Conservation (phyloP, 2,797 vertebrate genomes). For the Chloroceryle inda region DNA sequence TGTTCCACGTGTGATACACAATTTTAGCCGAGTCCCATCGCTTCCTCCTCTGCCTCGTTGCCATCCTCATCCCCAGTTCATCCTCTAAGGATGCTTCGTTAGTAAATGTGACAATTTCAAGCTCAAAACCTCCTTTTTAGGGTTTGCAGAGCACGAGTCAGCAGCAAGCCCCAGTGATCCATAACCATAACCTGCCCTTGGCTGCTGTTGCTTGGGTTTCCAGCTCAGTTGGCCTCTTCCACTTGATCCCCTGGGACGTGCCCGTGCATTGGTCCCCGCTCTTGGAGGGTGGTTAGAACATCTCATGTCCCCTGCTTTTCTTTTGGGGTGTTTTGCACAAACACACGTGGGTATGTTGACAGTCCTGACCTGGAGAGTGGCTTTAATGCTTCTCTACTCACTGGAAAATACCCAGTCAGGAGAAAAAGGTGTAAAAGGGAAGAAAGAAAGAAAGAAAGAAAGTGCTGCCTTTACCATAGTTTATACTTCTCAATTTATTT, state of each 20-base stretch:
- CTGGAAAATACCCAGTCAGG: neutral
- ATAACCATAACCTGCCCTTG: neutral
- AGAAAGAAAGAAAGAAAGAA: neutral
- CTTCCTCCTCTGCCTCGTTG: neutral
- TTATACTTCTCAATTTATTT: neutral
- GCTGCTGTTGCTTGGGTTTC: neutral
- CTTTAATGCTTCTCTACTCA: neutral
- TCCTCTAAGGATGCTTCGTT: neutral
- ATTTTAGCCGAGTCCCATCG: neutral
- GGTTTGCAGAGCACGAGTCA: neutral
- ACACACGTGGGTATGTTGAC: rapidly evolving
- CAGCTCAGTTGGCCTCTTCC: neutral
- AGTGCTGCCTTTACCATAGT: neutral
- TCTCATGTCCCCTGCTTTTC: neutral
- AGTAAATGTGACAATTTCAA: neutral
- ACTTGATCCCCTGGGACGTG: rapidly evolving
- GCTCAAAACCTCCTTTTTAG: neutral
- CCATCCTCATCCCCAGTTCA: neutral
- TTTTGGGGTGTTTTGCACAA: neutral
- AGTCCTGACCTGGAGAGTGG: neutral
- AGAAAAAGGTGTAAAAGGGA: neutral
- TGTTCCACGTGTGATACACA: rapidly evolving
- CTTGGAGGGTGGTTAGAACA: neutral
- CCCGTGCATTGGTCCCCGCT: neutral
- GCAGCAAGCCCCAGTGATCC: neutral